Evolutionary conservation across 2,888 invertebrate species (phyloP).

Genomic region (Xestia xanthographa): DNA sequence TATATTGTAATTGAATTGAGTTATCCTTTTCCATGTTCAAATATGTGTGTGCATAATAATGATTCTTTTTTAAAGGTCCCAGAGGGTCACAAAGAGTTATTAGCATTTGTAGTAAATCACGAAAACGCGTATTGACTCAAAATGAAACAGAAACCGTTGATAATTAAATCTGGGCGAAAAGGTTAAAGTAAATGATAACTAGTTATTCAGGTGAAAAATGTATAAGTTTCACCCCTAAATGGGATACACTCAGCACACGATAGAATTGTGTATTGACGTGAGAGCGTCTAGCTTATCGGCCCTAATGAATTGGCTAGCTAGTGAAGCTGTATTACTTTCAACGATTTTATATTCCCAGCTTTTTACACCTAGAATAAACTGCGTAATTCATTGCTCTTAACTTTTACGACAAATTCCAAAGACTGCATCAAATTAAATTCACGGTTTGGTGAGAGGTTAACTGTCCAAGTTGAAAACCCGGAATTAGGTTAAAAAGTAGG

Average conservation of each 20-base stretch:
- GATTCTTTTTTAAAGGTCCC: background rate
- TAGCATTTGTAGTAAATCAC: background rate
- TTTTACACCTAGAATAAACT: constrained; percentile 30
- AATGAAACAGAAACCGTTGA: background rate
- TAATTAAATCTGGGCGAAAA: background rate
- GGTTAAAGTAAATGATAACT: background rate
- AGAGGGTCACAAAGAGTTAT: background rate
- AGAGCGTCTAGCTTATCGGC: background rate
- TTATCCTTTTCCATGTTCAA: constrained; percentile 1
- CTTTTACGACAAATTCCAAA: constrained; percentile 24
- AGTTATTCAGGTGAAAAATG: too few species aligned
- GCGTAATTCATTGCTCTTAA: constrained; percentile 19
- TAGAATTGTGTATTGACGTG: constrained; percentile 26
- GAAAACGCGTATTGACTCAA: background rate
- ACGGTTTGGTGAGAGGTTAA: constrained; percentile 35
- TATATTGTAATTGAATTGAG: background rate
- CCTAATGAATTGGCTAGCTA: constrained; percentile 25
- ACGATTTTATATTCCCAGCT: constrained; percentile 20
- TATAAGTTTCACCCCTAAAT: constrained; percentile 12
- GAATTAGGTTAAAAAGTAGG: constrained; percentile 42
- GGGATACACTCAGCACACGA: constrained; percentile 5
- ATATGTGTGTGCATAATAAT: background rate
- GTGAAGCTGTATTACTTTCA: background rate
- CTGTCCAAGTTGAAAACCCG: constrained; percentile 47
- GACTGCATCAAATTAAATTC: constrained; percentile 43